These are phyloP conservation scores for Beroe forskalii DNA, from an alignment of 37 sponge, comb jelly and placozoan genomes.

Conservation along the genomic window DNA sequence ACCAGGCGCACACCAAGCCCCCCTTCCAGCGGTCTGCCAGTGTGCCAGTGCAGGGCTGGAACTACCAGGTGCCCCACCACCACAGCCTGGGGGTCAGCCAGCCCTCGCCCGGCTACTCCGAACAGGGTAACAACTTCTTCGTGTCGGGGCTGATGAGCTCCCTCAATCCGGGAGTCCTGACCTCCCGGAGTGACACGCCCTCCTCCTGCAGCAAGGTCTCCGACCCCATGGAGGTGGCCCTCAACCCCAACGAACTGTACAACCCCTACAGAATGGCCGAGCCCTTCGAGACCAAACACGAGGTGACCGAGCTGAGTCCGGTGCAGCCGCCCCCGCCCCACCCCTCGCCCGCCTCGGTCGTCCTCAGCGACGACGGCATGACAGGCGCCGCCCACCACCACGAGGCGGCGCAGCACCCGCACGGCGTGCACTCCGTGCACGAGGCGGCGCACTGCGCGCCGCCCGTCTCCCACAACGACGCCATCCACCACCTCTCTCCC, in stretches of 20 bases:
- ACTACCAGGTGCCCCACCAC: conserved; percentile 36
- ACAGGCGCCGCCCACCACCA: background rate
- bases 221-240: conserved; percentile 43
- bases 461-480: background rate
- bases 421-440: background rate
- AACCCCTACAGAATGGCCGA: conserved; percentile 54
- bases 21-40: conserved; percentile 33
- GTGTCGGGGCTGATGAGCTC: conserved; percentile 46
- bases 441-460: background rate
- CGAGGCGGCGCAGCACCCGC: background rate
- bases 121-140: conserved; percentile 56
- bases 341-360: background rate
- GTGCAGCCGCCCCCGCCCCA: conserved; percentile 45
- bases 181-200: background rate
- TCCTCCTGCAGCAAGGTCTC: background rate
- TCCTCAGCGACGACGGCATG: conserved; percentile 1
- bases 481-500: background rate
- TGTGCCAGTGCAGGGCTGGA: conserved; percentile 26
- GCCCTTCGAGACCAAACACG: conserved; percentile 13
- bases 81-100: conserved; percentile 4
- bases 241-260: background rate
- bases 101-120: background rate
- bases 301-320: conserved; percentile 54
- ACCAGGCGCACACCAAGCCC: conserved; percentile 10
- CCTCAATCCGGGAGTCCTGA: conserved; percentile 9